Percentiles rank a stretch among this genome's conserved stretches.
Evolutionary conservation across 2,797 vertebrate species (phyloP).

Genomic region (Periophthalmus magnuspinnatus): DNA sequence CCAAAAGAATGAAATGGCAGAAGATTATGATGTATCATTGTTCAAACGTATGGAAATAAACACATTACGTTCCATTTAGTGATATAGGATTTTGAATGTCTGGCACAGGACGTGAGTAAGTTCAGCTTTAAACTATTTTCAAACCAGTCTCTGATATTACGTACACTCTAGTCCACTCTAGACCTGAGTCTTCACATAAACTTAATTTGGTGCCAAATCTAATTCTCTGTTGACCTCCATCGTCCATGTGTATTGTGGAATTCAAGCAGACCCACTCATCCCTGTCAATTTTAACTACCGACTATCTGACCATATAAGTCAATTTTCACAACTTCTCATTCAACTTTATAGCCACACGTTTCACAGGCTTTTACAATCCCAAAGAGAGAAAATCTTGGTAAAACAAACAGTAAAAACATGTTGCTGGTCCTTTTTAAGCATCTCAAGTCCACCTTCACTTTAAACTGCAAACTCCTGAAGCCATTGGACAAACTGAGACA

Average conservation of each 20-base stretch:
- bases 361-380: slow-evolving; percentile 60
- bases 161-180: no score
- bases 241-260: neutral
- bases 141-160: neutral
- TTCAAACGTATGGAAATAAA: no score
- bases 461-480: slow-evolving; percentile 46
- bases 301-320: slow-evolving; percentile 15
- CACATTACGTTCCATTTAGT: no score
- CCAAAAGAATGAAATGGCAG: neutral
- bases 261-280: slow-evolving; percentile 20
- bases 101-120: no score
- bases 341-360: slow-evolving; percentile 49
- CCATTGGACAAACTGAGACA: slow-evolving; percentile 57
- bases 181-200: neutral
- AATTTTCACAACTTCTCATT: slow-evolving; percentile 50
- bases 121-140: neutral
- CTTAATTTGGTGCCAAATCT: neutral
- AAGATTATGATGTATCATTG: neutral
- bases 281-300: slow-evolving; percentile 10
- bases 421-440: slow-evolving; percentile 39
- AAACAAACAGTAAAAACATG: slow-evolving; percentile 33
- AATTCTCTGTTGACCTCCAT: neutral
- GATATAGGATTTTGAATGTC: no score
- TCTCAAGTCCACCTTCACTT: slow-evolving; percentile 40
- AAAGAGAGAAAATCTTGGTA: slow-evolving; percentile 41